phyloP scores from a whole-genome alignment of 2,113 vertebrate genomes.

The Melanostigma gelatinosum region DNA sequence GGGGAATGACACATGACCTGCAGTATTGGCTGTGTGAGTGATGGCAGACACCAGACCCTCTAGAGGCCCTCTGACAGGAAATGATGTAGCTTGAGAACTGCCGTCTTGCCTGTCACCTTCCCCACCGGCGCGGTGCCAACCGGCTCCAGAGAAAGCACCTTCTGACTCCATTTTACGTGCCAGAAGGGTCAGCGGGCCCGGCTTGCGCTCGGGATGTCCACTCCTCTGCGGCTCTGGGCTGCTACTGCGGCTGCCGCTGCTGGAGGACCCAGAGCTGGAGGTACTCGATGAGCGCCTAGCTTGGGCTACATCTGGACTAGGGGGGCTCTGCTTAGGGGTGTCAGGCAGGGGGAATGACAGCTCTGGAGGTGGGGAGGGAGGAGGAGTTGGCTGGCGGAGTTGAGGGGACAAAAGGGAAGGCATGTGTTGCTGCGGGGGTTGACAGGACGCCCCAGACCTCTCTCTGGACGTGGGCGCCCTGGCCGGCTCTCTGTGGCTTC shows the following conservation, averaged over 20 bases:
- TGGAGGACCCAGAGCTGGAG: conserved; percentile 83
- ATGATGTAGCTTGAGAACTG: conserved; percentile 42
- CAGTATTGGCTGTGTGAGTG: conserved; percentile 73
- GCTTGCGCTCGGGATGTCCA: conserved; percentile 76
- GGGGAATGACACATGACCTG: conserved; percentile 60
- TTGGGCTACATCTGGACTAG: conserved; percentile 78
- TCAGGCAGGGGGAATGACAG: conserved; percentile 84
- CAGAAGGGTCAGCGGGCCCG: conserved; percentile 81
- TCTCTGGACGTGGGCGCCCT: conserved; percentile 71
- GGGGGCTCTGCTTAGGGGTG: conserved; percentile 86
- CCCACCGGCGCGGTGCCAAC: conserved; percentile 65
- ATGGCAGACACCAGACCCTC: conserved; percentile 74
- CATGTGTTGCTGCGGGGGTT: conserved; percentile 80
- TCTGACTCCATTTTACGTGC: conserved; percentile 84
- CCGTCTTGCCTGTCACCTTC: conserved; percentile 70
- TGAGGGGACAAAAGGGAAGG: conserved; percentile 81
- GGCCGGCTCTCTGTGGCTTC: conserved; percentile 68
- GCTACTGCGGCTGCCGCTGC: conserved; percentile 83
- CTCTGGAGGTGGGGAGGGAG: conserved; percentile 84
- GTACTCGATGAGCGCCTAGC: conserved; percentile 76
- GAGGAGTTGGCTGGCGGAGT: conserved; percentile 83
- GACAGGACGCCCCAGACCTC: conserved; percentile 79
- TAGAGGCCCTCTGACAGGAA: conserved; percentile 61
- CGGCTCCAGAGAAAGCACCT: conserved; percentile 78
- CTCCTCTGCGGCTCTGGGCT: conserved; percentile 83